Conservation (phyloP, 2,888 invertebrate genomes). For the Coronaproctus castanopsis region DNA sequence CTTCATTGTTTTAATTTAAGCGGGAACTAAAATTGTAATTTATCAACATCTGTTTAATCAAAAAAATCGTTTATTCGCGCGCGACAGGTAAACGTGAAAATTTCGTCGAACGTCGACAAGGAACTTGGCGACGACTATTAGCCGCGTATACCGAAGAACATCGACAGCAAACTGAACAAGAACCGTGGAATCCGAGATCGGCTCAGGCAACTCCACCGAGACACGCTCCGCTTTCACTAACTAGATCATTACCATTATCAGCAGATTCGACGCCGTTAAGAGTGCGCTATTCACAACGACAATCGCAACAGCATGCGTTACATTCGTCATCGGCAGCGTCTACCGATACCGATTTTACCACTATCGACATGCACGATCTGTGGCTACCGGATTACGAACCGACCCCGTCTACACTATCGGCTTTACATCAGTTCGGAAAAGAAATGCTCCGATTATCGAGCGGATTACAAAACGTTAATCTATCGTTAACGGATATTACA, state of each 20-base stretch:
- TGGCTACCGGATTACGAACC: constrained; percentile 47
- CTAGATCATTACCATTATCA: background rate
- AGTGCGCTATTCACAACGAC: background rate
- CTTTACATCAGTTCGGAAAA: constrained; percentile 65
- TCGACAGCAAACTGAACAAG: too few relatives aligned
- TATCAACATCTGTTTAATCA: too few relatives aligned
- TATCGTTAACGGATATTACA: background rate
- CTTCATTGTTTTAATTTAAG: too few relatives aligned
- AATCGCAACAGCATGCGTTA: constrained; percentile 3
- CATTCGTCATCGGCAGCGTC: constrained; percentile 27
- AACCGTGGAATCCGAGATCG: background rate
- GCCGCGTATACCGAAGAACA: too few relatives aligned
- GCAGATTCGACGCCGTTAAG: constrained; percentile 2
- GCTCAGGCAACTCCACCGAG: background rate
- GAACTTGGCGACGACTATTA: too few relatives aligned
- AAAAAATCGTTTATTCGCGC: too few relatives aligned
- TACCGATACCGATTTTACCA: constrained; percentile 66
- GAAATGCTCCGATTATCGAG: constrained; percentile 68
- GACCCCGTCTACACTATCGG: constrained; percentile 63
- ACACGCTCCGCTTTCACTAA: constrained; percentile 12
- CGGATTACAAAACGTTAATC: constrained; percentile 37
- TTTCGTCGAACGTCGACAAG: too few relatives aligned
- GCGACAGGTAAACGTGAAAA: too few relatives aligned
- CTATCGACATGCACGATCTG: constrained; percentile 60
- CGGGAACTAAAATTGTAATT: too few relatives aligned